Conservation (phyloP, 2,113 vertebrate genomes). For the Pipra filicauda region DNA sequence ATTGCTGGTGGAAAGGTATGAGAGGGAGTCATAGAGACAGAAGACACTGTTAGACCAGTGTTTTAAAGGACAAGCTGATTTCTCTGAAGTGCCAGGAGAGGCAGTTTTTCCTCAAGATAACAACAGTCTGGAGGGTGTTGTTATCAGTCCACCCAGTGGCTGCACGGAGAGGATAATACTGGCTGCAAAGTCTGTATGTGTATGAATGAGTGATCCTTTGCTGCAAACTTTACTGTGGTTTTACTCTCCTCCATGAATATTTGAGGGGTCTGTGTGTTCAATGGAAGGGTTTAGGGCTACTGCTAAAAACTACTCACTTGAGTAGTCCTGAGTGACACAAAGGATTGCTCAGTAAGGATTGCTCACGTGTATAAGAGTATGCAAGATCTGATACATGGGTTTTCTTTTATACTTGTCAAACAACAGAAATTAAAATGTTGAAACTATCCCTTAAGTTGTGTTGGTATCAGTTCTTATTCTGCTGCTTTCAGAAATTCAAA, state of each 20-base stretch:
- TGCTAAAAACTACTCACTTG: neutral
- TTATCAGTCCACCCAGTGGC: neutral
- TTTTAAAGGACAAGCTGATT: neutral
- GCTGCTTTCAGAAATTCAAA: neutral
- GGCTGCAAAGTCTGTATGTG: neutral
- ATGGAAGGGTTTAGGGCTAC: neutral
- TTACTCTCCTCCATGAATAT: neutral
- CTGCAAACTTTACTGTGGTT: neutral
- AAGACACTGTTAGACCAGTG: neutral
- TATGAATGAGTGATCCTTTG: neutral
- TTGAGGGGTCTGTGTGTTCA: neutral
- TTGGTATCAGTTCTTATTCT: neutral
- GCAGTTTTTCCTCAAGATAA: neutral
- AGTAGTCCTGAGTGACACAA: neutral
- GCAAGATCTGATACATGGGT: neutral
- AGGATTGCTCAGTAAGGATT: neutral
- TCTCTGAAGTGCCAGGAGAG: neutral
- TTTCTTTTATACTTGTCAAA: constrained; percentile 34
- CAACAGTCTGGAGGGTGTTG: neutral
- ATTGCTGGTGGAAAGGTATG: neutral
- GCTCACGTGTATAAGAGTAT: neutral
- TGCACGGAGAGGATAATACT: neutral
- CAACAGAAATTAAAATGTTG: constrained; percentile 22
- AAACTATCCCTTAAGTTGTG: neutral
- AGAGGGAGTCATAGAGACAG: neutral